Evolutionary conservation across 1,140 invertebrate genomes (phyloP).

Genomic region (Pseudomyrmex concolor): DNA sequence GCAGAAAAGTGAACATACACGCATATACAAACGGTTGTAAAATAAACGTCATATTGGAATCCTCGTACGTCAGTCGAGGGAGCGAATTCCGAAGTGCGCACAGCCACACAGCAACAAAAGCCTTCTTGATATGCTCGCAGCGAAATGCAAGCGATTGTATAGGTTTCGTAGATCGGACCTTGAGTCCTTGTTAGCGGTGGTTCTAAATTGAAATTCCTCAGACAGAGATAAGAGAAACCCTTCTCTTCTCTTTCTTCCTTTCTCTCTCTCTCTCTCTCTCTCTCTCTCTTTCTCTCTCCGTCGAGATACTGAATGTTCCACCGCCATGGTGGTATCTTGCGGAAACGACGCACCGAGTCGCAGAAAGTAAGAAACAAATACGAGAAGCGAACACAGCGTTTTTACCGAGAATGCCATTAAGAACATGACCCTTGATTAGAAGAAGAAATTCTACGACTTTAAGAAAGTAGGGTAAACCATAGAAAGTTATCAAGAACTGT

Average conservation of each 20-base stretch:
- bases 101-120: conserved; percentile 34
- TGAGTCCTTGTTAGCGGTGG: conserved; percentile 52
- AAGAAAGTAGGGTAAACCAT: neutral
- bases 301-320: conserved; percentile 45
- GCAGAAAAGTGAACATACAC: conserved; percentile 13
- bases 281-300: too few relatives aligned
- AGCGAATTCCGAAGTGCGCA: conserved; percentile 41
- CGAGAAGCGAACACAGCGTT: conserved; percentile 16
- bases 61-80: conserved; percentile 8
- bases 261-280: too few relatives aligned
- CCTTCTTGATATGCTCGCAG: conserved; percentile 28
- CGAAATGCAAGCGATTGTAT: conserved; percentile 36
- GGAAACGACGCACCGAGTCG: conserved; percentile 17
- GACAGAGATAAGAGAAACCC: conserved; percentile 50
- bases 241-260: too few relatives aligned
- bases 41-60: conserved; percentile 46
- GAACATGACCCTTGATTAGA: conserved; percentile 37
- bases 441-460: conserved; percentile 41
- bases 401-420: conserved; percentile 40
- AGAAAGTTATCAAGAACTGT: neutral
- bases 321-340: conserved; percentile 14
- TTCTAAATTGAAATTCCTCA: conserved; percentile 61
- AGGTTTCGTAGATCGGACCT: conserved; percentile 47
- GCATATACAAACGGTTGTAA: conserved; percentile 5
- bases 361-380: conserved; percentile 50